phyloP scores from a whole-genome alignment of 2,797 vertebrate genomes.

The Gadopsis marmoratus region DNA sequence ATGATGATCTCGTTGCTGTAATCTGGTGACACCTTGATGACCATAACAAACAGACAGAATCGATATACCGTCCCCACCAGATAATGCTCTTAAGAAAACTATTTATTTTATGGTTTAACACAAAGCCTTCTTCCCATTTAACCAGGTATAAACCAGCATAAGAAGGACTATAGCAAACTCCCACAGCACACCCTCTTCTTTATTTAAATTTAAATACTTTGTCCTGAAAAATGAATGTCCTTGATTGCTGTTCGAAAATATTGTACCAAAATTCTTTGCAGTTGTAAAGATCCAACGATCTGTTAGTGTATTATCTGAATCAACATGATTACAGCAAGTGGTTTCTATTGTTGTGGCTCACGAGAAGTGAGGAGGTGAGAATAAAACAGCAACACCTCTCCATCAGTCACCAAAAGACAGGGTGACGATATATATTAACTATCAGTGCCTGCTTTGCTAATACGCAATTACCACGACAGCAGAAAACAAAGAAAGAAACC shows the following conservation, averaged over 20 bases:
- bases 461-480: conserved; percentile 35
- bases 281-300: neutral
- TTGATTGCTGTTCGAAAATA: neutral
- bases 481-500: conserved; percentile 37
- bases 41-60: too few relatives aligned
- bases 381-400: conserved; percentile 15
- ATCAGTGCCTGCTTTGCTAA: conserved; percentile 8
- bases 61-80: too few relatives aligned
- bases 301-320: neutral
- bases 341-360: conserved; percentile 1
- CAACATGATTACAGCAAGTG: conserved; percentile 2
- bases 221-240: too few relatives aligned
- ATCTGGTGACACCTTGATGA: too few relatives aligned
- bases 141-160: too few relatives aligned
- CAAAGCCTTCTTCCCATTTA: too few relatives aligned
- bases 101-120: too few relatives aligned
- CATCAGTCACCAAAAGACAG: conserved; percentile 17
- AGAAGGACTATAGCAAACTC: too few relatives aligned
- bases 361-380: conserved; percentile 12
- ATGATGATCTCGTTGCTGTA: too few relatives aligned
- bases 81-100: too few relatives aligned
- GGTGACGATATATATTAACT: conserved; percentile 5
- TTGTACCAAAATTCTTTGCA: neutral
- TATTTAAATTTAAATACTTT: too few relatives aligned
- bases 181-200: too few relatives aligned